A percentile compares a stretch with the other conserved stretches of the same genome.
phyloP scores from a whole-genome alignment of 2,888 invertebrate species.

The Phengaris alcon region DNA sequence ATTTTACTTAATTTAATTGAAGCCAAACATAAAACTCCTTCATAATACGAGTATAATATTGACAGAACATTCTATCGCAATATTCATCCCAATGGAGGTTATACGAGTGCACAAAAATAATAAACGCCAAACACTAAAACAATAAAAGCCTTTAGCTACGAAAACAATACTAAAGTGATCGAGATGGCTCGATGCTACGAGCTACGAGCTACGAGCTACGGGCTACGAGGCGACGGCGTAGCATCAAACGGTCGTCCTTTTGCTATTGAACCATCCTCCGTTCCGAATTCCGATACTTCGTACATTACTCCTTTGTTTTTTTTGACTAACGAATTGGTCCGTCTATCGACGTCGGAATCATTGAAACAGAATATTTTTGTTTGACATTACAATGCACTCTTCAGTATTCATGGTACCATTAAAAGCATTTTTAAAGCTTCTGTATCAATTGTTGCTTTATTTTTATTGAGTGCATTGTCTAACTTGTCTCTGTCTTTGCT shows the following conservation, averaged over 20 bases:
- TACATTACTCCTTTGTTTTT: conserved; percentile 68
- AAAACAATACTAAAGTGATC: conserved; percentile 57
- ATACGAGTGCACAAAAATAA: conserved; percentile 20
- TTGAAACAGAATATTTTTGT: conserved; percentile 43
- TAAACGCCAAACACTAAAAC: conserved; percentile 33
- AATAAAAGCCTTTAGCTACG: conserved; percentile 55
- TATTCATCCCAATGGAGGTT: background rate
- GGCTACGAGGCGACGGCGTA: conserved; percentile 46
- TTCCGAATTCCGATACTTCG: conserved; percentile 50
- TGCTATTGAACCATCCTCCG: conserved; percentile 68
- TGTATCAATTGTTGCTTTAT: background rate
- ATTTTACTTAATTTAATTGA: too few species aligned
- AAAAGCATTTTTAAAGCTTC: conserved; percentile 7
- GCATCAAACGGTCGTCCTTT: conserved; percentile 71
- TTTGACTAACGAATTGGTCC: conserved; percentile 71
- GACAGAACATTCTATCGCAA: background rate
- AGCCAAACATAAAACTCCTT: background rate
- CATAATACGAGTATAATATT: background rate
- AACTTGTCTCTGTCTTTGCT: background rate
- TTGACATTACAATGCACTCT: conserved; percentile 42
- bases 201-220: conserved; percentile 47
- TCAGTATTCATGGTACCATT: conserved; percentile 36
- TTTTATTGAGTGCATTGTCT: background rate
- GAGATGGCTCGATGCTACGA: conserved; percentile 39
- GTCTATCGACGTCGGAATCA: conserved; percentile 58